Evolutionary conservation across 2,888 invertebrate species (phyloP), one percentile per base, ranked within the genome.

Genomic region (Sinodicranocentrus sp.): DNA sequence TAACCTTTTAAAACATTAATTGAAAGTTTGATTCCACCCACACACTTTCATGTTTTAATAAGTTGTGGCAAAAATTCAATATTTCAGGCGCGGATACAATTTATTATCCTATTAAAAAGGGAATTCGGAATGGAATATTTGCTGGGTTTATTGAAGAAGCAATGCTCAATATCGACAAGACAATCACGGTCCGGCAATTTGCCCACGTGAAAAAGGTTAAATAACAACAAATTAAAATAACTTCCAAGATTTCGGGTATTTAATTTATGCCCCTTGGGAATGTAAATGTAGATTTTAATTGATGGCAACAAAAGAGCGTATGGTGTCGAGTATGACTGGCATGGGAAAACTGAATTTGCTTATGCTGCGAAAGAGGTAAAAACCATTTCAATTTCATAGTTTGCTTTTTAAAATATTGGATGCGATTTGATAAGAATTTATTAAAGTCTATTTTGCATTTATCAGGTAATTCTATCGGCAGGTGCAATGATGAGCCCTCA

Each of bases 261-360:
- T 33, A 6, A 33, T 33, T 33, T 3, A 33, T 33, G 13, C 13
- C 44, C 2, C 8, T 44, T 44, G 13, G 44, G 2, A 3, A n/a
- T 44, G n/a, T n/a, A 1, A 17, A 23, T 2, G 8, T 39, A 77
- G 68, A 68, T 70, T 39, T 19, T 65, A 25, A 67, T 87, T 13
- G 80, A 80, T 28, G 78, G 78, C 10, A 23, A 48, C 8, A 85
- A 83, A 6, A n/a, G 72, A 33, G 87, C 84, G 0, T 87, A 85
- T 33, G 87, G 85, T n/a, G 86, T 87, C 0, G 86, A 87, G 25
- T 87, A 87, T 28, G 87, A 87, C 26, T 17, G 71, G 63, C 86
- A 86, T 59, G 82, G 82, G 13, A 68, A 68, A 65, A 68, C 65
- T 0, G 63, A 84, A 63, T 26, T 28, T 1, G 86, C 86, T 3